Conservation (phyloP, 2,888 invertebrate species). For the Lacanobia wlatinum region DNA sequence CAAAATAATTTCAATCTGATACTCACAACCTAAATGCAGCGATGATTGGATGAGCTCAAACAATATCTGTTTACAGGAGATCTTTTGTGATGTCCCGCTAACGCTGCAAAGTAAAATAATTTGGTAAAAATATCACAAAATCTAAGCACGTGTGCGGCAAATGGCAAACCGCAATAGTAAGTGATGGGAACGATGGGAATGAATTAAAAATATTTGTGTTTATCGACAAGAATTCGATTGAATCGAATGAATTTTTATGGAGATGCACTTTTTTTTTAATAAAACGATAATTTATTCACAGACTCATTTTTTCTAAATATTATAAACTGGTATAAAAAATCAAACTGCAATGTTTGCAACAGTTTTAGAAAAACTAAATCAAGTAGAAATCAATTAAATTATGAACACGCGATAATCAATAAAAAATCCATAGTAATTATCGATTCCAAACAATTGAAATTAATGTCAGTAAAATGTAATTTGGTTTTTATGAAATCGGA, state of each 20-base stretch:
- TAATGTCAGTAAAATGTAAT: not conserved
- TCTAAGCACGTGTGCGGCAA: constrained; percentile 90
- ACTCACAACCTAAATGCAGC: constrained; percentile 82
- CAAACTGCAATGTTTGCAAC: not conserved
- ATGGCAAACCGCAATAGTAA: constrained; percentile 86
- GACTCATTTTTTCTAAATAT: not conserved
- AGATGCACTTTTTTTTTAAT: not conserved
- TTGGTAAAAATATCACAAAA: constrained; percentile 89
- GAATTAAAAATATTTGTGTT: constrained; percentile 24
- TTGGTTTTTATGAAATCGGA: not conserved
- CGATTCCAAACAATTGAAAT: not conserved
- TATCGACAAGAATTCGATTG: constrained; percentile 37
- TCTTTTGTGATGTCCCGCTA: constrained; percentile 73
- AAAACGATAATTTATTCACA: not conserved
- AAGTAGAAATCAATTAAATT: not conserved
- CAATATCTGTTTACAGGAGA: constrained; percentile 75
- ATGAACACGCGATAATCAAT: rapidly evolving
- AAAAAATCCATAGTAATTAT: not conserved
- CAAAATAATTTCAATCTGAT: constrained; percentile 80
- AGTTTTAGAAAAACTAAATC: not conserved
- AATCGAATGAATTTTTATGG: constrained; percentile 29
- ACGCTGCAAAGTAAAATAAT: constrained; percentile 83
- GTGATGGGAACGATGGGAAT: constrained; percentile 52
- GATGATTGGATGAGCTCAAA: constrained; percentile 77
- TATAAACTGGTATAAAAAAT: not conserved